These are phyloP conservation scores for Drosophila niveifrons DNA, from an alignment of 2,888 invertebrate species.

Conservation along the genomic window DNA sequence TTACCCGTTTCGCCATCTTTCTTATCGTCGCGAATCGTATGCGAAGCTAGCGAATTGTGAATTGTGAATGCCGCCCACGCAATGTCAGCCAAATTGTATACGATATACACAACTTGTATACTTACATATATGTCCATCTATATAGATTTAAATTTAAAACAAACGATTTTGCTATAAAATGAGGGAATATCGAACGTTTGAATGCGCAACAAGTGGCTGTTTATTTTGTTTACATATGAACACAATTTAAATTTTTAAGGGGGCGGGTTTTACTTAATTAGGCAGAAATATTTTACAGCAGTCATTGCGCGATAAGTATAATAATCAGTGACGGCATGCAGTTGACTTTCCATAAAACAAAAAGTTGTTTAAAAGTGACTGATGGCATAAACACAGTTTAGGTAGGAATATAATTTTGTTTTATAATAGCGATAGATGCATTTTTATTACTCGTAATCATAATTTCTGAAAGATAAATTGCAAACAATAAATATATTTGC, in stretches of 20 bases:
- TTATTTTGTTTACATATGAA: conserved; percentile 24
- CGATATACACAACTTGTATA: conserved; percentile 21
- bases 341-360: conserved; percentile 7
- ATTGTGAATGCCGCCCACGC: conserved; percentile 54
- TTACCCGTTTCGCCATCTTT: conserved; percentile 8
- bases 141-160: conserved; percentile 53
- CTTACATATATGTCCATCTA: conserved; percentile 10
- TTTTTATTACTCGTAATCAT: no score
- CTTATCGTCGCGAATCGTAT: conserved; percentile 23
- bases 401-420: no score
- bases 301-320: conserved; percentile 11
- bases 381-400: neutral
- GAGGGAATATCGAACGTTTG: conserved; percentile 1
- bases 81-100: conserved; percentile 17
- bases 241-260: conserved; percentile 17
- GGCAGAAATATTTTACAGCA: conserved; percentile 2
- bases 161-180: conserved; percentile 32
- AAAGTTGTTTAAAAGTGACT: neutral
- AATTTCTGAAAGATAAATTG: no score
- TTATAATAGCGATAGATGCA: no score
- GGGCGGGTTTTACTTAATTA: conserved; percentile 27
- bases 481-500: no score
- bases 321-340: neutral
- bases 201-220: conserved; percentile 34
- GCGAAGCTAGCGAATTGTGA: conserved; percentile 31